Base-by-base conservation (phyloP, 2,888 invertebrate species). In the Macrophya alboannulata region DNA sequence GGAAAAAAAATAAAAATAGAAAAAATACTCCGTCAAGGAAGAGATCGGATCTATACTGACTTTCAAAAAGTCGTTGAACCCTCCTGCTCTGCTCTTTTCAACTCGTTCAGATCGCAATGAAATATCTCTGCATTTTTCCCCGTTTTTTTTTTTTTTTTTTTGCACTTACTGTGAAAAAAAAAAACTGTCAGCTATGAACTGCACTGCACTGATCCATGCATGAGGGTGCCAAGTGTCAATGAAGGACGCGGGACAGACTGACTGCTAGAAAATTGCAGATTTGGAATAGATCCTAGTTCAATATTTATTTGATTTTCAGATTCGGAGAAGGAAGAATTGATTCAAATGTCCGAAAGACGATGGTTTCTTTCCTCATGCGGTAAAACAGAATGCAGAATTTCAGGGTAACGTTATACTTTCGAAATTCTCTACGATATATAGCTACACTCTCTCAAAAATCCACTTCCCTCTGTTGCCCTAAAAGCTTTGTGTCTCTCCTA, bases 11-110 rank as follows among this genome's bases (percentile, higher is more conserved):
- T 2, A 31, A 68, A 1, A 31, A 37, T 15, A 37, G 15, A 6
- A 31, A 31, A 65, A 65, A 31, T 31, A 10, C 62, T n/a, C 62
- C 62, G 62, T 21, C 10, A 25, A 12, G 15, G 65, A 65, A 65
- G 37, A 65, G 65, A 65, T 65, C 68, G 68, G 68, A 37, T 68
- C 37, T 25, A 12, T 25, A 62, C 21, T 62, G 21, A 25, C 10
- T 62, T 62, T 25, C 5, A 9, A 62, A 62, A 62, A 62, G 25
- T 62, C 62, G 21, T 62, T 62, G 62, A 62, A 62, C 62, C 62
- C n/a, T n/a, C 4, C 12, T 25, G 9, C 12, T 4, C 25, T 25
- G 62, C 21, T 62, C 25, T 62, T 62, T 25, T 62, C 25, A 25
- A 21, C n/a, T n/a, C 8, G 10, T 55, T n/a, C 55, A n/a, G n/a